These are phyloP conservation scores for Apoda limacodes DNA, from an alignment of 2,888 invertebrate species.

Conservation along the genomic window DNA sequence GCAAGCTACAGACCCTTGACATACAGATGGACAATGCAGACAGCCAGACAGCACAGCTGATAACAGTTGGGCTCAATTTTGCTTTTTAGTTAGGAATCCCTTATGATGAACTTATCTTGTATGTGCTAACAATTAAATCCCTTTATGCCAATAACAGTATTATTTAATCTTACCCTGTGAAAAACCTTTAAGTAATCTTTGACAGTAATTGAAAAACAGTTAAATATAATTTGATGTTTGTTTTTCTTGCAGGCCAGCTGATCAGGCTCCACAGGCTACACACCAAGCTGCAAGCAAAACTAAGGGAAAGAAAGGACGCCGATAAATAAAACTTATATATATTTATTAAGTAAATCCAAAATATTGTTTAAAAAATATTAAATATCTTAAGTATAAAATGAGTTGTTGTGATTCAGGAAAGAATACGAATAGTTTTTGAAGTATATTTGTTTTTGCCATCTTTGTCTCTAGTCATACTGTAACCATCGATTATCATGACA, in stretches of 20 bases:
- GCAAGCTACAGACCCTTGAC: too few species aligned
- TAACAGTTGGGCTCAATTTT: too few species aligned
- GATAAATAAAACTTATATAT: conserved; percentile 32
- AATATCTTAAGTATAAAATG: conserved; percentile 3
- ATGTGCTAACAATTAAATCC: too few species aligned
- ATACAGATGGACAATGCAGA: too few species aligned
- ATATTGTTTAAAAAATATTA: conserved; percentile 14
- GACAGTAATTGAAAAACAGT: too few species aligned
- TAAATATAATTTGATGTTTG: conserved; percentile 1
- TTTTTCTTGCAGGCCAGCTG: conserved; percentile 46
- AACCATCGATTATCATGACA: conserved; percentile 55
- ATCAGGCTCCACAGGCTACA: conserved; percentile 51
- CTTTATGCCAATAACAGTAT: too few species aligned
- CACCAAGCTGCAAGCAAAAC: conserved; percentile 42
- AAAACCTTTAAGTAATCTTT: too few species aligned
- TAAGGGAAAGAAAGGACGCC: conserved; percentile 62
- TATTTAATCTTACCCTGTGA: too few species aligned
- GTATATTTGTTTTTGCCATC: conserved; percentile 50
- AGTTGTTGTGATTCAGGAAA: not conserved
- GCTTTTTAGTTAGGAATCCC: too few species aligned
- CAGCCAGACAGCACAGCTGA: too few species aligned
- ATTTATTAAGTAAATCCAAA: conserved; percentile 9
- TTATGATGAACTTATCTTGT: too few species aligned
- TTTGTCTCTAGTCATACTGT: conserved; percentile 53
- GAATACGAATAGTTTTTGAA: conserved; percentile 43